Conservation (phyloP, 2,888 invertebrate genomes). For the Acleris holmiana region DNA sequence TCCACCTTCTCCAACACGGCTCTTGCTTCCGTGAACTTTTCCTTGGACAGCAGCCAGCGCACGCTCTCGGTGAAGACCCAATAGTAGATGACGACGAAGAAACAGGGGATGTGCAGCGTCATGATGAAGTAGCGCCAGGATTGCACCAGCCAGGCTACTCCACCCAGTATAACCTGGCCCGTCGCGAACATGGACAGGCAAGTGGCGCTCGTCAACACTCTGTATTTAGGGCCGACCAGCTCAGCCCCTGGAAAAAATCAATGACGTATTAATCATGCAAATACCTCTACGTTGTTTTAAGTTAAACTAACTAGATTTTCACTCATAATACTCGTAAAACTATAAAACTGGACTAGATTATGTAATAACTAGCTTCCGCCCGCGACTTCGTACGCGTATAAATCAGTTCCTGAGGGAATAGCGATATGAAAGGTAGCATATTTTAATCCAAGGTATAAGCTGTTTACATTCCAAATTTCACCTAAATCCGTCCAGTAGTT, state of each 20-base stretch:
- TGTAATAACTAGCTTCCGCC: too few species aligned
- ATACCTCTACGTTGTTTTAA: too few species aligned
- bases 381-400: too few species aligned
- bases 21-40: slow-evolving; percentile 85
- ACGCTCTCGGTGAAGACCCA: slow-evolving; percentile 88
- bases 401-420: too few species aligned
- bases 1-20: slow-evolving; percentile 85
- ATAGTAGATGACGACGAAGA: slow-evolving; percentile 86
- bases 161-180: slow-evolving; percentile 88
- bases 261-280: too few species aligned
- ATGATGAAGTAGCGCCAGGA: slow-evolving; percentile 88
- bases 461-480: too few species aligned
- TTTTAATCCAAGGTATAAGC: too few species aligned
- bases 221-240: slow-evolving; percentile 88
- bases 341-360: too few species aligned
- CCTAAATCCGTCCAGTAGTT: too few species aligned
- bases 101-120: slow-evolving; percentile 87
- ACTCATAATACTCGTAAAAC: too few species aligned
- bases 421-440: too few species aligned
- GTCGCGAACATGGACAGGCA: slow-evolving; percentile 88
- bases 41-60: slow-evolving; percentile 90
- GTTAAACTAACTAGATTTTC: too few species aligned
- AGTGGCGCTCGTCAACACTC: slow-evolving; percentile 88
- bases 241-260: slow-evolving; percentile 85
- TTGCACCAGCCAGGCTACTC: slow-evolving; percentile 86